phyloP scores from a whole-genome alignment of 2,888 invertebrate species.

The Tipula unca region DNA sequence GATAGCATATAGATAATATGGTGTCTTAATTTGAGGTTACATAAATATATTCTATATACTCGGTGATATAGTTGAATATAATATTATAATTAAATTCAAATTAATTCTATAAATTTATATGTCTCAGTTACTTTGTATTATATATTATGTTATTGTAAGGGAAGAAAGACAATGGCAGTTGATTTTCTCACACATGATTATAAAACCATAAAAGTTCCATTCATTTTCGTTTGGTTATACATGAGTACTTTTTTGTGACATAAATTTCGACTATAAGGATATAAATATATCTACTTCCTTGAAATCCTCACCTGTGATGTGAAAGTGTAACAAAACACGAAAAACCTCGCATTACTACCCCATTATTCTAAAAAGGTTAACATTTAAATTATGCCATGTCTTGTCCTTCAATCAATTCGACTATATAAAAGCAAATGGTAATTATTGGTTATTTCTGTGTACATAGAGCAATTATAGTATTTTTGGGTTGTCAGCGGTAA shows the following conservation, averaged over 20 bases:
- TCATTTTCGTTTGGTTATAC: neutral
- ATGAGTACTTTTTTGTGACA: neutral
- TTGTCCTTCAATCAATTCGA: neutral
- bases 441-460: neutral
- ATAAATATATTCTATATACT: neutral
- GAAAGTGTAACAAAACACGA: neutral
- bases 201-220: neutral
- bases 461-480: neutral
- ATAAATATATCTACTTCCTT: neutral
- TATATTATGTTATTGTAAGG: neutral
- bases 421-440: neutral
- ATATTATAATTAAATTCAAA: neutral
- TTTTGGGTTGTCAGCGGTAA: neutral
- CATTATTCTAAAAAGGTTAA: neutral
- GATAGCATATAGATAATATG: neutral
- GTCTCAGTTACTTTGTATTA: neutral
- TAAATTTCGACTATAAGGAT: neutral
- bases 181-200: neutral
- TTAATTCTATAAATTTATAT: neutral
- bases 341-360: neutral
- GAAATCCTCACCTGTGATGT: neutral
- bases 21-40: neutral
- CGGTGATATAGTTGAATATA: no score
- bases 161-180: neutral
- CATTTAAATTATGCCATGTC: neutral